These are phyloP conservation scores for Procambarus virginalis DNA, from an alignment of 1,140 invertebrate genomes.

Conservation along the genomic window DNA sequence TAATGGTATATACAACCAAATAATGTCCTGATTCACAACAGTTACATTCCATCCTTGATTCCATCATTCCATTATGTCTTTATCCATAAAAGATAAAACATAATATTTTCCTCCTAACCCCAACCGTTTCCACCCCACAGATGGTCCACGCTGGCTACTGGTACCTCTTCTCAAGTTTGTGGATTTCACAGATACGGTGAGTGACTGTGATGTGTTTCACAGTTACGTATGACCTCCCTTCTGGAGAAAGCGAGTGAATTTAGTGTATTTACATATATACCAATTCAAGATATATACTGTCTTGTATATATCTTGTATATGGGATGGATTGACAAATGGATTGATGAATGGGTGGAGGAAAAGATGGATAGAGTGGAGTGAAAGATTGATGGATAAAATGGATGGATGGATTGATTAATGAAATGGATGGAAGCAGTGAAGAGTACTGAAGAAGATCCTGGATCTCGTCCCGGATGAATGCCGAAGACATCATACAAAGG, in stretches of 20 bases:
- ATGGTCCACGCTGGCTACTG: constrained; percentile 79
- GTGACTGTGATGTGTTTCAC: background rate
- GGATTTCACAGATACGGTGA: constrained; percentile 90
- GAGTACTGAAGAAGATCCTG: too few species aligned
- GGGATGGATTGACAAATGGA: too few species aligned
- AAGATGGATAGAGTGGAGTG: too few species aligned
- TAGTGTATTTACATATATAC: background rate
- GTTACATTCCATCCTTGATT: background rate
- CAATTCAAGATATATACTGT: background rate
- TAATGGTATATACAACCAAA: background rate
- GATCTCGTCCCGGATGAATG: too few species aligned
- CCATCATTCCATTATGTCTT: background rate
- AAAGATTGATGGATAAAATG: too few species aligned
- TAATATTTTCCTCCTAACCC: background rate
- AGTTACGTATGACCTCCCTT: background rate
- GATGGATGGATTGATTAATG: too few species aligned
- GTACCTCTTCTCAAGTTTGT: constrained; percentile 95
- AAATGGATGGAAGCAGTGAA: too few species aligned
- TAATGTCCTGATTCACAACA: background rate
- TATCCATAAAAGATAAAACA: background rate
- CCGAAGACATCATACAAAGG: too few species aligned
- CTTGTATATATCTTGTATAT: too few species aligned
- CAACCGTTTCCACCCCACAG: constrained; percentile 70
- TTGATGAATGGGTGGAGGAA: too few species aligned
- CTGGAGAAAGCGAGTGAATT: background rate